phyloP scores from a whole-genome alignment of 2,113 vertebrate species.

The Lycaon pictus region DNA sequence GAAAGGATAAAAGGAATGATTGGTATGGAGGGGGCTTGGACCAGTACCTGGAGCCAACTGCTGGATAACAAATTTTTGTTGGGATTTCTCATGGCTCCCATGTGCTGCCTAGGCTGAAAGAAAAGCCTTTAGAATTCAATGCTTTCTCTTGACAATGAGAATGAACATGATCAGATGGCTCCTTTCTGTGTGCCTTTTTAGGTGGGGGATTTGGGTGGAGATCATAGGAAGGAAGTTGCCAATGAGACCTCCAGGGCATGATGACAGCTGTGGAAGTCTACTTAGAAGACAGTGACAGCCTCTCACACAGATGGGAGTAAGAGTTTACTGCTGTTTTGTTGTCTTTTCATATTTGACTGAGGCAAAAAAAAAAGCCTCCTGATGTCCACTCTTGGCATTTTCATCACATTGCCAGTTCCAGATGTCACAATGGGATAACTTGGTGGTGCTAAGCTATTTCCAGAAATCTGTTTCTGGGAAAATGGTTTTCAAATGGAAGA shows the following conservation, averaged over 20 bases:
- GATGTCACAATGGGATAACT: neutral
- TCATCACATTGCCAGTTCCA: neutral
- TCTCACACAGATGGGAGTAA: neutral
- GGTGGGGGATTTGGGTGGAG: neutral
- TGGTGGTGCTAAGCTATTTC: neutral
- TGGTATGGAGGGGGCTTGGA: neutral
- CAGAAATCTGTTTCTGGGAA: slow-evolving; percentile 15
- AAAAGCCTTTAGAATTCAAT: neutral
- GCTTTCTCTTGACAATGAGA: slow-evolving; percentile 30
- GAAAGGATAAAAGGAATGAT: neutral
- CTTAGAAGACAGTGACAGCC: neutral
- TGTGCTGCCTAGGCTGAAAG: neutral
- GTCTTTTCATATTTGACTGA: neutral
- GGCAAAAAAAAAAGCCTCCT: neutral
- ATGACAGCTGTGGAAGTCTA: neutral
- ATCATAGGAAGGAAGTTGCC: neutral
- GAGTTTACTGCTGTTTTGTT: neutral
- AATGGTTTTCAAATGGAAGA: neutral
- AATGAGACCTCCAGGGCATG: neutral
- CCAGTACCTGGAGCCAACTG: neutral
- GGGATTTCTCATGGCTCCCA: neutral
- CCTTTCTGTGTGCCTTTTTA: neutral
- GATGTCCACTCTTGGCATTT: slow-evolving; percentile 29
- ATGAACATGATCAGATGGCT: rapidly evolving
- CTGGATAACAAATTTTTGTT: neutral